Evolutionary conservation across 1,140 invertebrate species (phyloP).

Genomic region (Pollicipes pollicipes): DNA sequence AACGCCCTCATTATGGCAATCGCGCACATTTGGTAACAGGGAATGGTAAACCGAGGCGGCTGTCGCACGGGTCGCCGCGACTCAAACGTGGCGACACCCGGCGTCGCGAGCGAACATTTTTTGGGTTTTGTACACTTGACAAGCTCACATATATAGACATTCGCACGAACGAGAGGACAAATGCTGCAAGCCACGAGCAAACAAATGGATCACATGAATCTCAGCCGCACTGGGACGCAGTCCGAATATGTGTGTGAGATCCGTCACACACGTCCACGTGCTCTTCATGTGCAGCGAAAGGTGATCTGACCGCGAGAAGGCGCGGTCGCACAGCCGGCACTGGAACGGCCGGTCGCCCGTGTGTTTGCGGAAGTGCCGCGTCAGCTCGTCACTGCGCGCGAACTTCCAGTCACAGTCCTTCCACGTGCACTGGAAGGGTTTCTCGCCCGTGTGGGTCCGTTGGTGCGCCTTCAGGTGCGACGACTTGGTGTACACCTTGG

Average conservation of each 20-base stretch:
- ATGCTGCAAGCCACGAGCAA: neutral
- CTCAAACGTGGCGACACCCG: too few relatives aligned
- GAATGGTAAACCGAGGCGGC: neutral
- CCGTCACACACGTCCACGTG: constrained; percentile 29
- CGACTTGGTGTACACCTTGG: constrained; percentile 50
- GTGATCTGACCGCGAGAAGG: constrained; percentile 43
- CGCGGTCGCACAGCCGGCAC: constrained; percentile 37
- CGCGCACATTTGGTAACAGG: neutral
- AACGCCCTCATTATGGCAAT: constrained; percentile 4
- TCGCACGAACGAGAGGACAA: neutral
- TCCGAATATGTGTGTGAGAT: too few relatives aligned
- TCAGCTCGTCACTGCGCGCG: constrained; percentile 46
- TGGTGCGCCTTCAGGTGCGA: constrained; percentile 51
- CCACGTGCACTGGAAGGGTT: constrained; percentile 62
- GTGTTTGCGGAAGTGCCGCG: constrained; percentile 39
- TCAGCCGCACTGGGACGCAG: too few relatives aligned
- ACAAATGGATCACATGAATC: neutral
- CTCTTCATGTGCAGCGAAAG: constrained; percentile 45
- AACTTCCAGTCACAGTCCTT: constrained; percentile 51
- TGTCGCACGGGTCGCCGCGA: neutral
- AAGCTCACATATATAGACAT: neutral
- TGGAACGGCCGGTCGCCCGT: constrained; percentile 39
- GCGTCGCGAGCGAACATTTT: neutral
- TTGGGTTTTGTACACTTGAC: constrained; percentile 1
- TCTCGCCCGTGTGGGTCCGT: constrained; percentile 43